Conservation (phyloP, 2,797 vertebrate genomes). For the Microctenopoma lineatum region DNA sequence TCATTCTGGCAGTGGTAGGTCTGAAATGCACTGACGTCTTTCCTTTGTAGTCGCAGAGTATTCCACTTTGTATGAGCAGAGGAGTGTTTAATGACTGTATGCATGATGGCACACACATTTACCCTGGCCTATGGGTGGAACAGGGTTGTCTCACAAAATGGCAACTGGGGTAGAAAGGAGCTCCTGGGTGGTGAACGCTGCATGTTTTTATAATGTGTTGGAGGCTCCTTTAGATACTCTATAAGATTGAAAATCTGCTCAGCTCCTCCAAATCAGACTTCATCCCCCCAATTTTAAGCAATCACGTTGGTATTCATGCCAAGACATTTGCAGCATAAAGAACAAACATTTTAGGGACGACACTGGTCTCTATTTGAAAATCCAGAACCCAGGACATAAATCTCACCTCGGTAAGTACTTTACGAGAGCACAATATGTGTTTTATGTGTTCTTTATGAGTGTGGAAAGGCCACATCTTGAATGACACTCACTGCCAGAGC, state of each 20-base stretch:
- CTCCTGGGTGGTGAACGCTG: constrained; percentile 20
- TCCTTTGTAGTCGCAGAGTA: constrained; percentile 26
- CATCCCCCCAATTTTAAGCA: constrained; percentile 40
- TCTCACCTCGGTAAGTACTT: constrained; percentile 79
- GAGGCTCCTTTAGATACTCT: background rate
- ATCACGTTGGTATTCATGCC: constrained; percentile 59
- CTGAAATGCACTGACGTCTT: background rate
- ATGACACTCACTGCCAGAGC: constrained; percentile 74
- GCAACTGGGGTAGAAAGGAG: constrained; percentile 16
- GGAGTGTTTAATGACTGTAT: constrained; percentile 50
- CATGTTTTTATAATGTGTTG: constrained; percentile 11
- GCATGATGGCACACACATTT: constrained; percentile 40
- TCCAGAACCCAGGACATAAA: constrained; percentile 75
- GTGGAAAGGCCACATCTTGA: constrained; percentile 81
- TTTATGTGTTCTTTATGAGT: constrained; percentile 84
- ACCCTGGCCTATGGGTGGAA: constrained; percentile 39
- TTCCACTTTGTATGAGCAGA: constrained; percentile 43
- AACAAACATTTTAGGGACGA: constrained; percentile 67
- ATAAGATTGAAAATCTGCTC: constrained; percentile 24
- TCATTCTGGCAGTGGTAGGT: constrained; percentile 16
- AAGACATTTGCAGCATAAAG: constrained; percentile 56
- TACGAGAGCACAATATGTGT: constrained; percentile 82
- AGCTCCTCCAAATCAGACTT: constrained; percentile 50
- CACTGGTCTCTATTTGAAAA: constrained; percentile 70
- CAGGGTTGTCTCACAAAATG: constrained; percentile 30